A percentile compares a stretch with the other conserved stretches of the same genome.
Conservation (phyloP, 2,797 vertebrate genomes). For the Acrossocheilus fasciatus region DNA sequence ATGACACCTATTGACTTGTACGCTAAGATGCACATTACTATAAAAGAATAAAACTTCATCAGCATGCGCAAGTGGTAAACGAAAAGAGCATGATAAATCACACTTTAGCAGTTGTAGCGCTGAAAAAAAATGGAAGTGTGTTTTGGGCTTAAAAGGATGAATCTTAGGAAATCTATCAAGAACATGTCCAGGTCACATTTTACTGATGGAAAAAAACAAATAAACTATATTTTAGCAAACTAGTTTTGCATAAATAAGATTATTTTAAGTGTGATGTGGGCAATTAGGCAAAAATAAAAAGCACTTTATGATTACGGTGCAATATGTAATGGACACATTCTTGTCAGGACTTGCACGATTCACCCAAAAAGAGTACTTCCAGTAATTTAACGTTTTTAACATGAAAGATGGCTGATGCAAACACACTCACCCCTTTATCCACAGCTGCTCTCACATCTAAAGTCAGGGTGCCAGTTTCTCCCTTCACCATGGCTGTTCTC, state of each 20-base stretch:
- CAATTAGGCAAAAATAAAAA: no score
- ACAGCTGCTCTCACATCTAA: slow-evolving; percentile 87
- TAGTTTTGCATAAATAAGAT: neutral
- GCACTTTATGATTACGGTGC: neutral
- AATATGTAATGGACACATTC: neutral
- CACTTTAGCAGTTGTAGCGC: no score
- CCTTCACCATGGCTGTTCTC: slow-evolving; percentile 94
- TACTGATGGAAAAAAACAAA: neutral
- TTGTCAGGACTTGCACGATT: neutral
- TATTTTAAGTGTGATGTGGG: neutral
- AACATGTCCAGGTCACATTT: neutral
- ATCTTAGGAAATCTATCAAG: neutral
- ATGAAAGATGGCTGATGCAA: slow-evolving; percentile 1
- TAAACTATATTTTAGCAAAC: neutral
- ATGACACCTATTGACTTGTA: no score
- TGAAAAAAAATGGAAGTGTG: no score
- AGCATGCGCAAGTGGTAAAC: no score
- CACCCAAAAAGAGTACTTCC: neutral
- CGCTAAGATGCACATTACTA: no score
- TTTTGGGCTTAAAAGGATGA: neutral
- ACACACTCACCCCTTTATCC: slow-evolving; percentile 88
- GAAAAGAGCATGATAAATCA: no score
- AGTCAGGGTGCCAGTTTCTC: slow-evolving; percentile 85
- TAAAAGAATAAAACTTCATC: no score
- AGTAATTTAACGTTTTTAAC: neutral